Conservation (phyloP, 2,113 vertebrate species). For the Pelodiscus sinensis region DNA sequence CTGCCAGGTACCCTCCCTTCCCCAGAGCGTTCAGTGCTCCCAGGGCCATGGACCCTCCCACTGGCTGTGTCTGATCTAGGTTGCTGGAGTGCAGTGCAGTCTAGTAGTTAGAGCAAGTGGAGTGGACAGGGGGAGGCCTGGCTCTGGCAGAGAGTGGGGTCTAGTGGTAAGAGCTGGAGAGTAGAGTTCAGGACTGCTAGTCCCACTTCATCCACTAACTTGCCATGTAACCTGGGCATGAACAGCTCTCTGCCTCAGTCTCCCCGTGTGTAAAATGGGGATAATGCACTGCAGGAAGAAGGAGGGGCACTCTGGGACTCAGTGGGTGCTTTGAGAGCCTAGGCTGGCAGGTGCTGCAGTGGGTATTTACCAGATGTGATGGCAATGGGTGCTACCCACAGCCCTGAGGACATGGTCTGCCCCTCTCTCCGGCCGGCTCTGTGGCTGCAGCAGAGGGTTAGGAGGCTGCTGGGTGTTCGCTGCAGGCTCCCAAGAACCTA, state of each 20-base stretch:
- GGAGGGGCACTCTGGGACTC: background rate
- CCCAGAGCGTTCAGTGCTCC: background rate
- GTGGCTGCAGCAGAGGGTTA: background rate
- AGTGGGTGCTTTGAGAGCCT: background rate
- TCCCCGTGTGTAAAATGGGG: background rate
- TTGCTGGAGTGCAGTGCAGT: background rate
- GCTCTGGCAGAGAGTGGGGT: background rate
- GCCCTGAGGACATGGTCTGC: too few relatives aligned
- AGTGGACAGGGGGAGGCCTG: background rate
- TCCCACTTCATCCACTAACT: background rate
- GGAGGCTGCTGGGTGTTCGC: background rate
- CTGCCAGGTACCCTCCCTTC: background rate
- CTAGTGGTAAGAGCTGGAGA: background rate
- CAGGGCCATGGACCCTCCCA: background rate
- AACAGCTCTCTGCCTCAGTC: background rate
- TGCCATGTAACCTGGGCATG: background rate
- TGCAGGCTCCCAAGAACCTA: background rate
- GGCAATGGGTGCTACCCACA: background rate
- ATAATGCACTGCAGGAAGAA: background rate
- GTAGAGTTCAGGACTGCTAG: background rate
- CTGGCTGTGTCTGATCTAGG: background rate
- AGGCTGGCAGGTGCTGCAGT: too few relatives aligned
- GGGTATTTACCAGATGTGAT: background rate
- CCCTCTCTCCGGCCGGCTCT: too few relatives aligned
- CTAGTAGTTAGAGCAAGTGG: too few relatives aligned